phyloP scores from a whole-genome alignment of 2,113 vertebrate species.

The Ictidomys tridecemlineatus region DNA sequence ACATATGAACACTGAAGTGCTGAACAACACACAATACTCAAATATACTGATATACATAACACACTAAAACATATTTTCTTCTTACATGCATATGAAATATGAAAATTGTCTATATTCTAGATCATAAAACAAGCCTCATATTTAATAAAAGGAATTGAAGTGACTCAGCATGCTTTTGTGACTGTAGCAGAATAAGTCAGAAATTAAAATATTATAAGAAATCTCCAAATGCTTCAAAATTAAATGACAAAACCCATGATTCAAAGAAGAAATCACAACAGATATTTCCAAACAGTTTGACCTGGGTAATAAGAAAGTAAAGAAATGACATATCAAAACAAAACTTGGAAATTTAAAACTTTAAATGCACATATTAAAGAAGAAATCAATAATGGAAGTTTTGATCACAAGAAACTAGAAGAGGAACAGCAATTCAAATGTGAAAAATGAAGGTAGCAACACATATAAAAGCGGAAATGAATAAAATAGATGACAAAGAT shows the following conservation, averaged over 20 bases:
- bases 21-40: neutral
- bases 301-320: neutral
- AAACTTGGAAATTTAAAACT: no score
- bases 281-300: constrained; percentile 25
- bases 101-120: neutral
- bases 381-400: no score
- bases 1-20: neutral
- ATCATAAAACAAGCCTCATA: neutral
- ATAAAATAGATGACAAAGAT: neutral
- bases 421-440: no score
- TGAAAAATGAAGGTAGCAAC: no score
- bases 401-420: no score
- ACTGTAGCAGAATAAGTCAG: neutral
- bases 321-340: no score
- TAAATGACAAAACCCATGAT: neutral
- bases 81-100: neutral
- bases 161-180: neutral
- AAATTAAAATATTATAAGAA: neutral
- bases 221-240: neutral
- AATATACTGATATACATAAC: neutral
- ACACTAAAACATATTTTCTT: neutral
- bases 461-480: no score
- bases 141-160: neutral
- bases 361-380: no score
- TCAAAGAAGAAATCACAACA: neutral